Evolutionary conservation across 2,797 vertebrate species (phyloP).

Genomic region (Steatocranus sp.): DNA sequence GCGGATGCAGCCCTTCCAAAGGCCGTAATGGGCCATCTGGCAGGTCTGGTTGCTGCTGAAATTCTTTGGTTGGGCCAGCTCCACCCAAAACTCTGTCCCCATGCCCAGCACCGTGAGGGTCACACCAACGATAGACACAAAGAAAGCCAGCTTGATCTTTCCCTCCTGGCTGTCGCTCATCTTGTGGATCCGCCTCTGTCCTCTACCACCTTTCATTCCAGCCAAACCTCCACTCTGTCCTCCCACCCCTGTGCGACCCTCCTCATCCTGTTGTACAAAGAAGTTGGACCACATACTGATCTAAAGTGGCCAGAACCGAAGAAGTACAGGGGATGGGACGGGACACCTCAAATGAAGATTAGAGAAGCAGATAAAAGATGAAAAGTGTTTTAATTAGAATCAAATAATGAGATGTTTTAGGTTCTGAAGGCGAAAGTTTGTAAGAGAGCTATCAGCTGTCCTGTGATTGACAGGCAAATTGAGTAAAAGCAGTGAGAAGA

Average conservation of each 20-base stretch:
- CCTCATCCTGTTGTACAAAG: slow-evolving; percentile 82
- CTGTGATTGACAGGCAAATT: slow-evolving; percentile 1
- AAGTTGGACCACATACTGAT: slow-evolving; percentile 86
- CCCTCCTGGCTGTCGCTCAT: slow-evolving; percentile 84
- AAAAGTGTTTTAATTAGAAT: not conserved
- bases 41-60: slow-evolving; percentile 81
- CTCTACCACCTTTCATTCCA: slow-evolving; percentile 61
- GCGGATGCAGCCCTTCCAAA: slow-evolving; percentile 88
- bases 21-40: slow-evolving; percentile 83
- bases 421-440: not conserved
- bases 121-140: slow-evolving; percentile 81
- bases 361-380: not conserved
- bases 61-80: slow-evolving; percentile 81
- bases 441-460: not conserved
- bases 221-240: slow-evolving; percentile 53
- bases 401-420: slow-evolving; percentile 1
- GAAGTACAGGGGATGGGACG: not conserved
- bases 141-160: slow-evolving; percentile 86
- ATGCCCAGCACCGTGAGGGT: slow-evolving; percentile 84
- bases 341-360: not conserved
- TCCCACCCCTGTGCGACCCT: slow-evolving; percentile 65
- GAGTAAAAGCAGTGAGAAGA: slow-evolving; percentile 5
- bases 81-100: slow-evolving; percentile 93
- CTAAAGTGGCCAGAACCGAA: not conserved
- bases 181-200: slow-evolving; percentile 53